Conservation (phyloP, 2,888 invertebrate genomes). For the Mongoloraphidia duomilia region DNA sequence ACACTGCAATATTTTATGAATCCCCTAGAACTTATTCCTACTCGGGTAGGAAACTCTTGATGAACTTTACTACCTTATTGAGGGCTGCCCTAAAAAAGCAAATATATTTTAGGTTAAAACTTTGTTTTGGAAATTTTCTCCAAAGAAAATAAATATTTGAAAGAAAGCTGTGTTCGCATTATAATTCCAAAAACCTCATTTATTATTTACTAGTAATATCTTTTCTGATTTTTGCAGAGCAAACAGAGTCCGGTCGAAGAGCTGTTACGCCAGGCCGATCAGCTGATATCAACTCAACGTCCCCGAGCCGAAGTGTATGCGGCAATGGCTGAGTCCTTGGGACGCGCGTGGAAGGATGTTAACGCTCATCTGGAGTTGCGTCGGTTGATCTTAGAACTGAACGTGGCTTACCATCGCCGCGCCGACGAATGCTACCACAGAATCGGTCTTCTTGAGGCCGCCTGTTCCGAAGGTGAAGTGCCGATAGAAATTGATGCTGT, state of each 20-base stretch:
- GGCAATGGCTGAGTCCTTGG: conserved; percentile 73
- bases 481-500: conserved; percentile 61
- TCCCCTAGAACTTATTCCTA: too few relatives aligned
- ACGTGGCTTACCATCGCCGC: conserved; percentile 62
- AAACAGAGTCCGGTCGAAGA: conserved; percentile 83
- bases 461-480: conserved; percentile 49
- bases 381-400: conserved; percentile 60
- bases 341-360: conserved; percentile 69
- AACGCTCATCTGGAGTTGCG: conserved; percentile 63
- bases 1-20: too few relatives aligned
- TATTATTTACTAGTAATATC: neutral
- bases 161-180: too few relatives aligned
- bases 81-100: too few relatives aligned
- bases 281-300: conserved; percentile 60
- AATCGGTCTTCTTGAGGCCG: conserved; percentile 52
- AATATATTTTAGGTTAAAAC: too few relatives aligned
- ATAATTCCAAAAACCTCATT: neutral
- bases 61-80: too few relatives aligned
- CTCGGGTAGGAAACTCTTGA: too few relatives aligned
- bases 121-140: too few relatives aligned
- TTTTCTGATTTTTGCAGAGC: conserved; percentile 36
- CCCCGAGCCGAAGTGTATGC: conserved; percentile 67
- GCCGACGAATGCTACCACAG: conserved; percentile 52
- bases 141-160: too few relatives aligned
- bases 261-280: conserved; percentile 73